These are phyloP conservation scores for Margaritifera margaritifera DNA, from an alignment of 2,888 invertebrate genomes.

Conservation along the genomic window DNA sequence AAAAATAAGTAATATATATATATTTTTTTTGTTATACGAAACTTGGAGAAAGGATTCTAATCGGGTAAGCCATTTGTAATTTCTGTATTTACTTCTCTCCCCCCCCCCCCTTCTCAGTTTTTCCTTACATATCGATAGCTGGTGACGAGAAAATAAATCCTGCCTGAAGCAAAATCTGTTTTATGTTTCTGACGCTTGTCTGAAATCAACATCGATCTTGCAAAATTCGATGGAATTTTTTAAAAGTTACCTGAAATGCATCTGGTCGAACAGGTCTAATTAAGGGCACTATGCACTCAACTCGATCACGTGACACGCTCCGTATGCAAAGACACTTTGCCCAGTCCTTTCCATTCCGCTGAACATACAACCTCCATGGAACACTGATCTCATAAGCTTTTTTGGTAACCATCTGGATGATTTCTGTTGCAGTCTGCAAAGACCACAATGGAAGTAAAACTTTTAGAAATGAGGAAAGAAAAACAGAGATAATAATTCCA, in stretches of 20 bases:
- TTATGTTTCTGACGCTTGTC: too few relatives aligned
- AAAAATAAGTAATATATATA: too few relatives aligned
- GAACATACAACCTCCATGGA: slow-evolving; percentile 25
- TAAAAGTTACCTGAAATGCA: slow-evolving; percentile 39
- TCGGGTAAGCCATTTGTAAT: too few relatives aligned
- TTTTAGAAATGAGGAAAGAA: not conserved
- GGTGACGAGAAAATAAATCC: too few relatives aligned
- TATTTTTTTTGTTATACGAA: too few relatives aligned
- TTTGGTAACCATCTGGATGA: slow-evolving; percentile 23
- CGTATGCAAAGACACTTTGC: slow-evolving; percentile 25
- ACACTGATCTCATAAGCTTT: slow-evolving; percentile 23
- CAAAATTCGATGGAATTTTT: too few relatives aligned
- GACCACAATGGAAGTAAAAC: not conserved
- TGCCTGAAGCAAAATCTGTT: too few relatives aligned
- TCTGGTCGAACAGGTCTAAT: slow-evolving; percentile 39
- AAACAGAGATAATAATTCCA: not conserved
- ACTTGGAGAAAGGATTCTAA: too few relatives aligned
- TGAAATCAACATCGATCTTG: too few relatives aligned
- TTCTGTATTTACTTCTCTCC: too few relatives aligned
- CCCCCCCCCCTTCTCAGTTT: too few relatives aligned
- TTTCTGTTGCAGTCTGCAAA: slow-evolving; percentile 20
- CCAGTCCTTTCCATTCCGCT: slow-evolving; percentile 6
- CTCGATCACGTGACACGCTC: slow-evolving; percentile 26
- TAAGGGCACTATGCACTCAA: slow-evolving; percentile 39
- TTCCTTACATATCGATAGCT: too few relatives aligned